A percentile compares a stretch with the other conserved stretches of the same genome.
Conservation (phyloP, 2,888 invertebrate genomes). For the Microctonus aethiopoides region DNA sequence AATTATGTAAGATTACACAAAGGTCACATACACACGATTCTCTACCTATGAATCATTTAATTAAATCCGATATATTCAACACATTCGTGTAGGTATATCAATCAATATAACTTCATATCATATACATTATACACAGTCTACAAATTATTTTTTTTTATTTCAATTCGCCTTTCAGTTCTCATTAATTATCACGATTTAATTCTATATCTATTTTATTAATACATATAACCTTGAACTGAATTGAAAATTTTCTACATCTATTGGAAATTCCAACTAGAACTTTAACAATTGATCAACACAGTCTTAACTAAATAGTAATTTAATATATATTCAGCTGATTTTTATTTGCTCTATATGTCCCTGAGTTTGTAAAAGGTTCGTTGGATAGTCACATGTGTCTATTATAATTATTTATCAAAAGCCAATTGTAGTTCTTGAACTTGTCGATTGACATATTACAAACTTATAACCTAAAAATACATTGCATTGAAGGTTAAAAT, state of each 20-base stretch:
- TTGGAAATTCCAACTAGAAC: not conserved
- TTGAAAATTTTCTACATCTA: constrained; percentile 35
- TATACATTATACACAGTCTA: not conserved
- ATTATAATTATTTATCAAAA: constrained; percentile 34
- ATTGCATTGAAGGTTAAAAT: too few relatives aligned
- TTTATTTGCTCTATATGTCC: not conserved
- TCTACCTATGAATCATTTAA: constrained; percentile 21
- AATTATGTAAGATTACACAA: not conserved
- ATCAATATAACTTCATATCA: not conserved
- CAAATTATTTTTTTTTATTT: constrained; percentile 1
- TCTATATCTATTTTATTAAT: constrained; percentile 5
- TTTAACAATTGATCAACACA: not conserved
- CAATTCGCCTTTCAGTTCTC: not conserved
- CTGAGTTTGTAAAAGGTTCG: constrained; percentile 7
- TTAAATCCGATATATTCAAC: constrained; percentile 5
- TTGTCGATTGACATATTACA: constrained; percentile 37
- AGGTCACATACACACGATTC: constrained; percentile 6
- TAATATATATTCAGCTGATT: constrained; percentile 28
- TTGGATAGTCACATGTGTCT: not conserved
- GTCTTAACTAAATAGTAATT: not conserved
- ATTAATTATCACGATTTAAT: not conserved
- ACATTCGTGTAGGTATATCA: constrained; percentile 18
- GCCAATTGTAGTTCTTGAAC: constrained; percentile 35
- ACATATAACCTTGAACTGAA: constrained; percentile 20
- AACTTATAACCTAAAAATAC: too few relatives aligned